Evolutionary conservation across 1,140 invertebrate genomes (phyloP), one percentile per base, ranked within the genome.

Genomic region (Battus philenor): DNA sequence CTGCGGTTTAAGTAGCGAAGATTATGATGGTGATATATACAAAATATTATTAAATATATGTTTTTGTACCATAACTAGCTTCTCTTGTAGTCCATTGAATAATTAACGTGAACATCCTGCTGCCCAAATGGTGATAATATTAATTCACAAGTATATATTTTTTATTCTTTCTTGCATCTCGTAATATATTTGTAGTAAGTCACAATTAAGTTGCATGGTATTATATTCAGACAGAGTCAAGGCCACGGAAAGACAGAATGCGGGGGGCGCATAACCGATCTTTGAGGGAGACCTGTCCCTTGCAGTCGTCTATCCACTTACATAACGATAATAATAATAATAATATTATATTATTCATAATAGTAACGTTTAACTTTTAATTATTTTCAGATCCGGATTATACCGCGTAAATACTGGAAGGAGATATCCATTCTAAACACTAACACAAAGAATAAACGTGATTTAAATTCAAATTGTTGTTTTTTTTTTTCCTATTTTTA

Each of bases 391-490:
- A 51, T 41, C 53, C 47, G 67, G 67, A 10, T 38, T 55, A 29
- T 71, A 56, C 44, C 50, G 64, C 6, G 6, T 62, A 0, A 47
- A 67, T 45, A 74, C 70, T 2, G 47, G 13, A 3, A 45, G 60
- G 17, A 59, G 54, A 46, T 68, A 72, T 49, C 69, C 67, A 4
- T 76, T 47, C 50, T 72, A 59, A 60, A 13, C 20, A 24, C 9
- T 38, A n/a, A n/a, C n/a, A n/a, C n/a, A n/a, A n/a, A n/a, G n/a
- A n/a, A n/a, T n/a, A n/a, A n/a, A n/a, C n/a, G n/a, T n/a, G n/a
- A n/a, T n/a, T n/a, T n/a, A n/a, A n/a, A n/a, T n/a, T n/a, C n/a
- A n/a, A n/a, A n/a, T n/a, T n/a, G n/a, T n/a, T n/a, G n/a, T n/a
- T n/a, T n/a, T n/a, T n/a, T n/a, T n/a, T n/a, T n/a, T n/a, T n/a